Conservation (phyloP, 2,797 vertebrate genomes). For the Prionace glauca region DNA sequence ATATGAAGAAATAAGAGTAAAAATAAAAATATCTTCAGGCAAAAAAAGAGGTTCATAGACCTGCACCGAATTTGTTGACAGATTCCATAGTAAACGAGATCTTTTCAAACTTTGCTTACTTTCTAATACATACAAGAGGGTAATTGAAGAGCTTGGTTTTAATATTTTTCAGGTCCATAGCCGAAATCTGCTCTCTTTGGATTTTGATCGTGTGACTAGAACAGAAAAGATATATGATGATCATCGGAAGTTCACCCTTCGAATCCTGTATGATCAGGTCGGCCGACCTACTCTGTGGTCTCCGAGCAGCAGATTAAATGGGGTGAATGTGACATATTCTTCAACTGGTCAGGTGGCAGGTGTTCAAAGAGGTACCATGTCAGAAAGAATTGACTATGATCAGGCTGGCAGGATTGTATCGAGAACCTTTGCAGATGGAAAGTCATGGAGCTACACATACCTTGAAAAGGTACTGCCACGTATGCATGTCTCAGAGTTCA, state of each 20-base stretch:
- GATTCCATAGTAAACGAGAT: background rate
- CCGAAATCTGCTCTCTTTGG: slow-evolving; percentile 87
- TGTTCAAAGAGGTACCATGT: slow-evolving; percentile 94
- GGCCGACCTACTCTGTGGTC: slow-evolving; percentile 96
- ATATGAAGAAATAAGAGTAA: background rate
- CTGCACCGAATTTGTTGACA: background rate
- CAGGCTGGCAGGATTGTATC: slow-evolving; percentile 83
- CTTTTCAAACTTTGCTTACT: too few species aligned
- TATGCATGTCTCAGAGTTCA: background rate
- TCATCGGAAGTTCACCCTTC: slow-evolving; percentile 92
- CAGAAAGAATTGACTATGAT: slow-evolving; percentile 95
- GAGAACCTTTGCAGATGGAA: slow-evolving; percentile 92
- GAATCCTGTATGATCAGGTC: slow-evolving; percentile 88
- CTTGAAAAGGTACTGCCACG: slow-evolving; percentile 79
- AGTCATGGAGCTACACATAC: slow-evolving; percentile 97
- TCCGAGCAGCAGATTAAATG: slow-evolving; percentile 87
- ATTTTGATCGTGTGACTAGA: slow-evolving; percentile 93
- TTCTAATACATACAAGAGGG: slow-evolving; percentile 3
- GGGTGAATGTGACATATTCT: slow-evolving; percentile 94
- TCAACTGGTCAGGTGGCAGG: slow-evolving; percentile 83
- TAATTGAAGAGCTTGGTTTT: background rate
- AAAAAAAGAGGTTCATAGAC: background rate
- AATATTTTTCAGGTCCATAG: slow-evolving; percentile 78
- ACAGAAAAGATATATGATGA: slow-evolving; percentile 98
- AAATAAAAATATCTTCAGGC: background rate